Evolutionary conservation across 1,140 invertebrate species (phyloP).

Genomic region (Drosophila sucinea): DNA sequence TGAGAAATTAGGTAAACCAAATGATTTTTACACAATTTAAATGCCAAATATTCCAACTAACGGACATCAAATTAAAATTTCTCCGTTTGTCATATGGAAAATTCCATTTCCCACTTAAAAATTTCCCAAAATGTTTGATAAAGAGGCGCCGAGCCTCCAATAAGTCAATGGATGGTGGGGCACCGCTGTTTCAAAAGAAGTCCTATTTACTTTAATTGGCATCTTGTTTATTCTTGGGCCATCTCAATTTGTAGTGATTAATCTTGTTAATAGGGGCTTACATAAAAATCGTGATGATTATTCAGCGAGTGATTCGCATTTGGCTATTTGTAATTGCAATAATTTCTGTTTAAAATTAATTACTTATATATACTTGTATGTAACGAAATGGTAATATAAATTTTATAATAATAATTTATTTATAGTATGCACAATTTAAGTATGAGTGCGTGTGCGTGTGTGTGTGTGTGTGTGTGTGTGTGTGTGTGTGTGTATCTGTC

Average conservation of each 20-base stretch:
- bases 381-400: constrained; percentile 77
- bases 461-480: constrained; percentile 15
- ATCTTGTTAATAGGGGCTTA: background rate
- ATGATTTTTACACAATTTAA: too few relatives aligned
- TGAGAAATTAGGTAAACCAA: too few relatives aligned
- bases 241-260: background rate
- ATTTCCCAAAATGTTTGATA: too few relatives aligned
- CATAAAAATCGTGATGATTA: background rate
- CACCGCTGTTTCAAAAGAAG: too few relatives aligned
- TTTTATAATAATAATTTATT: constrained; percentile 82
- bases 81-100: too few relatives aligned
- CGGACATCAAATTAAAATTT: too few relatives aligned
- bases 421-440: constrained; percentile 75
- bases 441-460: background rate
- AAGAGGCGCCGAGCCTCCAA: too few relatives aligned
- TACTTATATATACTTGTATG: constrained; percentile 63
- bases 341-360: constrained; percentile 81
- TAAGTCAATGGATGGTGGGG: too few relatives aligned
- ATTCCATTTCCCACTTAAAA: too few relatives aligned
- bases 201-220: background rate
- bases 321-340: constrained; percentile 76
- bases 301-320: constrained; percentile 27
- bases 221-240: background rate
- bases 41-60: too few relatives aligned
- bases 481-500: constrained; percentile 32